A percentile compares a stretch with the other conserved stretches of the same genome.
These are phyloP conservation scores for Halcyon chelicuti DNA, from an alignment of 2,797 vertebrate genomes.

Conservation along the genomic window DNA sequence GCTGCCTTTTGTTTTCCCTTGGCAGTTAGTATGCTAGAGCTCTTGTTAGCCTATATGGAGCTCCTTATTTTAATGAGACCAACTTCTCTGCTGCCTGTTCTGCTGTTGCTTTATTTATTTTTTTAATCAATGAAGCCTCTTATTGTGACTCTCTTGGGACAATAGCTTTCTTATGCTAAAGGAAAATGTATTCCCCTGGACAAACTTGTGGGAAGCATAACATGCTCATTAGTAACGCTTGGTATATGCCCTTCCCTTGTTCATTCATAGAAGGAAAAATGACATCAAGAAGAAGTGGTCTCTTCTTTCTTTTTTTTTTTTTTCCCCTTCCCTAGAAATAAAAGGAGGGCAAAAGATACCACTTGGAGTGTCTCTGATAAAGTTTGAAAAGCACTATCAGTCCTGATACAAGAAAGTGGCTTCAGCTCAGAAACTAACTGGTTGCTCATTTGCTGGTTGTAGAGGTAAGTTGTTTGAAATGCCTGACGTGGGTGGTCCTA, in stretches of 20 bases:
- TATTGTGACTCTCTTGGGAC: constrained; percentile 71
- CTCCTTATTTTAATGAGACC: constrained; percentile 77
- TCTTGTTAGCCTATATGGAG: constrained; percentile 76
- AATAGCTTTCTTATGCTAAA: constrained; percentile 82
- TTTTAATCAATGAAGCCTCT: constrained; percentile 77
- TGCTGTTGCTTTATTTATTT: constrained; percentile 64
- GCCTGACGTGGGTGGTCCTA: neutral
- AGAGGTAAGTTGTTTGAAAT: constrained; percentile 43
- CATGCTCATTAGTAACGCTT: constrained; percentile 75
- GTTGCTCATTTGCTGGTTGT: neutral
- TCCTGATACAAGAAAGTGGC: neutral
- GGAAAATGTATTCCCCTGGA: constrained; percentile 76
- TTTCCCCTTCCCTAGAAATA: neutral
- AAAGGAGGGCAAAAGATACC: neutral
- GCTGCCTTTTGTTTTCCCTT: constrained; percentile 78
- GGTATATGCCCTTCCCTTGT: constrained; percentile 72
- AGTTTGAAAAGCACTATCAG: neutral
- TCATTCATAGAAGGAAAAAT: constrained; percentile 63
- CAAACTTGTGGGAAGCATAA: constrained; percentile 78
- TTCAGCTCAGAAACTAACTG: neutral
- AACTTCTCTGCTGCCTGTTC: constrained; percentile 65
- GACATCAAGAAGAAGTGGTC: constrained; percentile 40
- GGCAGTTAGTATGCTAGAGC: constrained; percentile 73
- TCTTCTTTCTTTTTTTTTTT: neutral
- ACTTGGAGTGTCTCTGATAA: neutral